Base-by-base conservation (phyloP, 92 coral and sea anemone species). In the Epizoanthus ramosus region DNA sequence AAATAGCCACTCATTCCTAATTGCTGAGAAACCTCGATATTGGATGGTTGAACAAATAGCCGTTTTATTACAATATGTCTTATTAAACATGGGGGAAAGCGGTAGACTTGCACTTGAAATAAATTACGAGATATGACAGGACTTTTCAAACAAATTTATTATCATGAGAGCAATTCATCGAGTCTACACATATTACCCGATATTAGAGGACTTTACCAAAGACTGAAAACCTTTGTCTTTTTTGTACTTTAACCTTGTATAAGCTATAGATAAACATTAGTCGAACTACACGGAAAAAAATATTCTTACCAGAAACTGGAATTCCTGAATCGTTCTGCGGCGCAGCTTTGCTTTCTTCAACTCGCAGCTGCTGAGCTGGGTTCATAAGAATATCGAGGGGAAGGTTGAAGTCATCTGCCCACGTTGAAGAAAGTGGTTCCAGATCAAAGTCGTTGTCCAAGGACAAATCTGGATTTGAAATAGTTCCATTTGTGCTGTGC, bases 301-400 rank as follows among this genome's bases (percentile, higher is more conserved):
- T 39, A 39, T 9, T 82, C 83, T 28, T 75, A 93, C 97, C 94
- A 74, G 75, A 72, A 3, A 90, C 84, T 8, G 79, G 77, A 13
- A 75, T 28, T 28, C 89, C 90, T 57, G 92, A 83, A 17, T 88
- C 90, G 71, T 80, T 80, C 83, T 88, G 73, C 19, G 85, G 73
- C 6, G 56, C 86, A 12, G 63, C 74, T 33, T 73, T 70, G 15
- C 43, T 50, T 50, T 86, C 85, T 1, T 71, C 64, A 50, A 39
- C 88, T n/a, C 53, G 84, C 33, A 0, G 45, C 23, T 65, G 80
- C 59, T 73, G 81, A 17, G 57, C 73, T 2, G 93, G 89, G 45
- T 85, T 86, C 28, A 90, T 37, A 37, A 37, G 60, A 15, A 93
- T 73, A 19, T 93, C 97, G 3, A 85, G 75, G 3, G 97, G 94